phyloP scores from a whole-genome alignment of 2,888 invertebrate genomes.

The Drosophila gaucha region DNA sequence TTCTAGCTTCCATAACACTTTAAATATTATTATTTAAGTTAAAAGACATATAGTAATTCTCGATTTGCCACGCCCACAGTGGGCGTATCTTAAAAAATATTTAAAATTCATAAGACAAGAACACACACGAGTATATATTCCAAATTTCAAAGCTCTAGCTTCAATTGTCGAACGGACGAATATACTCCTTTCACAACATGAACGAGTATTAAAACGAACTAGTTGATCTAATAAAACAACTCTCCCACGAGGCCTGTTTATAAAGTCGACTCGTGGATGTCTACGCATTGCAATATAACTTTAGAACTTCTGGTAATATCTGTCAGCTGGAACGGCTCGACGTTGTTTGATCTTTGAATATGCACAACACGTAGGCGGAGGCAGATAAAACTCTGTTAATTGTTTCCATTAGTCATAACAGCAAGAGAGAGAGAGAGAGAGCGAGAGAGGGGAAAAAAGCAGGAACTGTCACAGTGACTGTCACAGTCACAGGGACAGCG shows the following conservation, averaged over 20 bases:
- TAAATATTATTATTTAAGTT: too few relatives aligned
- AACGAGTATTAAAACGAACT: neutral
- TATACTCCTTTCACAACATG: neutral
- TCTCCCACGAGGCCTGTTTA: conserved; percentile 23
- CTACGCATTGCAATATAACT: conserved; percentile 36
- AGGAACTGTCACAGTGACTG: conserved; percentile 19
- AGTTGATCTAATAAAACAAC: neutral
- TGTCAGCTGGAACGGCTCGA: conserved; percentile 31
- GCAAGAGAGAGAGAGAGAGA: conserved; percentile 1
- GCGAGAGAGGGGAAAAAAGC: conserved; percentile 2
- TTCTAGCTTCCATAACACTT: too few relatives aligned
- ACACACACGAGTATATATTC: too few relatives aligned
- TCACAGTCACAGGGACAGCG: neutral
- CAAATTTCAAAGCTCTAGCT: too few relatives aligned
- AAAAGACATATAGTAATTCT: too few relatives aligned
- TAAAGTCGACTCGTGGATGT: conserved; percentile 19
- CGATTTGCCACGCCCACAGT: neutral
- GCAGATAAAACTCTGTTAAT: conserved; percentile 67
- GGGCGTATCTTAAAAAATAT: too few relatives aligned
- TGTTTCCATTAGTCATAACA: conserved; percentile 69
- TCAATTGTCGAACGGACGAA: too few relatives aligned
- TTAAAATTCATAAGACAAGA: too few relatives aligned
- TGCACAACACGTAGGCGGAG: conserved; percentile 60
- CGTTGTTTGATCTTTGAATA: conserved; percentile 34
- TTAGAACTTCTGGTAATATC: conserved; percentile 38